These are phyloP conservation scores for Anodontia alba DNA, from an alignment of 2,888 invertebrate genomes.

Conservation along the genomic window DNA sequence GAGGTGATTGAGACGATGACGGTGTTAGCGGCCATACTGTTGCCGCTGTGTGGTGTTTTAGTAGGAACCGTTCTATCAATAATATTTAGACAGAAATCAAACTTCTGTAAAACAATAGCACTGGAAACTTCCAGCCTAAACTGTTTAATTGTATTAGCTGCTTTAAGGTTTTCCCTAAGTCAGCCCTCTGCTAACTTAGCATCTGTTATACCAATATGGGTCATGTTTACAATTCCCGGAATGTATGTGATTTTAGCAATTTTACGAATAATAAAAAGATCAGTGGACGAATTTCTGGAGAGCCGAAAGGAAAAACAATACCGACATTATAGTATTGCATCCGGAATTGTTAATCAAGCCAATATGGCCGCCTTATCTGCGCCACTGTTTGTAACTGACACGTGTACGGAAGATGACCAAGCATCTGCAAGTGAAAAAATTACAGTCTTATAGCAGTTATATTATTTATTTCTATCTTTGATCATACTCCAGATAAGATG, in stretches of 20 bases:
- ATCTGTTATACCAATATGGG: constrained; percentile 82
- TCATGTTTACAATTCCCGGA: constrained; percentile 82
- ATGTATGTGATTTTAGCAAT: constrained; percentile 77
- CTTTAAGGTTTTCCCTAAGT: constrained; percentile 80
- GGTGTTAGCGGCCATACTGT: constrained; percentile 73
- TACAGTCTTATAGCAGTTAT: constrained; percentile 77
- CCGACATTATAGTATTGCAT: constrained; percentile 76
- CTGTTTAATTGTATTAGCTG: constrained; percentile 81
- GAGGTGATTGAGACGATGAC: constrained; percentile 75
- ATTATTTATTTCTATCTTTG: not conserved
- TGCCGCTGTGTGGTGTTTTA: constrained; percentile 76
- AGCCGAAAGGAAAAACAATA: constrained; percentile 71
- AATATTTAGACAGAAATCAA: constrained; percentile 75
- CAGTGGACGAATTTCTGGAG: constrained; percentile 70
- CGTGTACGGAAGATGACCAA: constrained; percentile 71
- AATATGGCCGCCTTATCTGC: constrained; percentile 80
- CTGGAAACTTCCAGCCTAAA: constrained; percentile 82
- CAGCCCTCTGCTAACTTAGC: constrained; percentile 81
- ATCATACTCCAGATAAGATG: too few relatives aligned
- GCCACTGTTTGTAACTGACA: constrained; percentile 77
- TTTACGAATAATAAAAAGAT: constrained; percentile 65
- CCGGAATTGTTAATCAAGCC: constrained; percentile 77
- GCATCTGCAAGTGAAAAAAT: constrained; percentile 79
- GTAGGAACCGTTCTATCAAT: constrained; percentile 75
- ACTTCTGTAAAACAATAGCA: constrained; percentile 79